These are phyloP conservation scores for Bubo blakistoni DNA, from an alignment of 2,113 vertebrate species.

Conservation along the genomic window DNA sequence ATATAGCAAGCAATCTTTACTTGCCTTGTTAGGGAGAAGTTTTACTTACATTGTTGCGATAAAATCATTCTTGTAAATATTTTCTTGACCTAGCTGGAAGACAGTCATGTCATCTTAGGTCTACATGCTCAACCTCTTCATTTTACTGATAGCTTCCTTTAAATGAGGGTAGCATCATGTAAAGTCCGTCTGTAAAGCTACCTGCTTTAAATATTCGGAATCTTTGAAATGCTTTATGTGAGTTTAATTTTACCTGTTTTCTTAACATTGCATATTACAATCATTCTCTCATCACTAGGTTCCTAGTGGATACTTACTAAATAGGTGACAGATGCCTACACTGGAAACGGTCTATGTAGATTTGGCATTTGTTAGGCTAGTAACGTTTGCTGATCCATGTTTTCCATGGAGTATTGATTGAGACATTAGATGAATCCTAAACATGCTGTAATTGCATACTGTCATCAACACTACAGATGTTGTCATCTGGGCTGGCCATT, in stretches of 20 bases:
- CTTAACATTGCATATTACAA: not conserved
- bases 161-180: not conserved
- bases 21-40: not conserved
- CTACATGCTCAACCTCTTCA: not conserved
- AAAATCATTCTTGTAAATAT: not conserved
- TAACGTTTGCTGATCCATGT: not conserved
- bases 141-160: not conserved
- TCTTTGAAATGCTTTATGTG: not conserved
- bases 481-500: not conserved
- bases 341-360: not conserved
- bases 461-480: not conserved
- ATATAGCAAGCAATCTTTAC: not conserved
- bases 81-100: not conserved
- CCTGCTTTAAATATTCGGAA: not conserved
- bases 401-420: not conserved
- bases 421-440: not conserved
- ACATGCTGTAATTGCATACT: not conserved
- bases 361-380: not conserved
- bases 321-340: not conserved
- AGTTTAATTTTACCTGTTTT: not conserved
- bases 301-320: not conserved
- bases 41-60: not conserved
- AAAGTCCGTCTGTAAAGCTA: not conserved
- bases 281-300: not conserved
- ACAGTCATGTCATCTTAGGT: not conserved